phyloP scores from a whole-genome alignment of 2,113 vertebrate species.

The Galemys pyrenaicus region DNA sequence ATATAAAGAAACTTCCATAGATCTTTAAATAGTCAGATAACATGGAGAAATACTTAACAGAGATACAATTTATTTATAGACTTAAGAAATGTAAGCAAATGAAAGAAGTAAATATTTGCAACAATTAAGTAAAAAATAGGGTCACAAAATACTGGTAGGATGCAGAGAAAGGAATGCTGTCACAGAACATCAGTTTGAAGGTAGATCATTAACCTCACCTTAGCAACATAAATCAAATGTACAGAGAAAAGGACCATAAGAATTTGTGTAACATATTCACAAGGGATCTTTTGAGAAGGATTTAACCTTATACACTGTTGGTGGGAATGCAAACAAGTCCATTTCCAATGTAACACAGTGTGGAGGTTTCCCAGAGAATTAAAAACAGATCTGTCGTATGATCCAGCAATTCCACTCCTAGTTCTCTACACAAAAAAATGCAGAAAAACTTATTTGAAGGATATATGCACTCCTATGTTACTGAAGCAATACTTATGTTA shows the following conservation, averaged over 20 bases:
- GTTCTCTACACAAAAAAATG: too few species aligned
- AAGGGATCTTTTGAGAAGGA: not conserved
- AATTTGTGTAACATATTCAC: not conserved
- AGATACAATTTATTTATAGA: not conserved
- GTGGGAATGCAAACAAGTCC: too few species aligned
- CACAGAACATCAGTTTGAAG: not conserved
- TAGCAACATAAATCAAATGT: constrained; percentile 6
- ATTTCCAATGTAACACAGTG: too few species aligned
- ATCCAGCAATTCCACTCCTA: too few species aligned
- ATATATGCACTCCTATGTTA: too few species aligned
- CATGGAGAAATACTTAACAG: not conserved
- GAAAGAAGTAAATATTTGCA: not conserved
- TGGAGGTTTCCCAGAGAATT: too few species aligned
- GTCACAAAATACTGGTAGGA: not conserved
- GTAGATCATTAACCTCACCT: not conserved
- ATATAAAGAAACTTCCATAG: not conserved
- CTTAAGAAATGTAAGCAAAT: not conserved
- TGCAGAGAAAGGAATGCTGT: not conserved
- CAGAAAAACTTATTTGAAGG: too few species aligned
- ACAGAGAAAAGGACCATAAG: not conserved
- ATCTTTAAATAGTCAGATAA: not conserved
- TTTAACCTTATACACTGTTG: not conserved
- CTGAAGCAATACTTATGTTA: too few species aligned
- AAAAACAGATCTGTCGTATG: too few species aligned
- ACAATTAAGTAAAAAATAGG: not conserved